Conservation (phyloP, 2,888 invertebrate genomes). For the Polymixis flavicincta region DNA sequence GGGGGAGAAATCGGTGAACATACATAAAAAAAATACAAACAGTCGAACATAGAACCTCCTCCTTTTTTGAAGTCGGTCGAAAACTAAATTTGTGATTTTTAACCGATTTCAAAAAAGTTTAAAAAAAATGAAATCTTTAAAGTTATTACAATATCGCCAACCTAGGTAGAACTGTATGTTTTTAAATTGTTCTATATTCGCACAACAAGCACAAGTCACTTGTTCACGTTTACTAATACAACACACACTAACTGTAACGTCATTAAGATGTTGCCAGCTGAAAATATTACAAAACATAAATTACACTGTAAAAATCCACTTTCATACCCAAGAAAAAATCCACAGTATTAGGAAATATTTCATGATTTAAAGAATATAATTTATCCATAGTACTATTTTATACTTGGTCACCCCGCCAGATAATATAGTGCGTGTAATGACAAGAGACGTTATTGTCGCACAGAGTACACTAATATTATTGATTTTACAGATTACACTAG, state of each 20-base stretch:
- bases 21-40: too few species aligned
- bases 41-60: too few species aligned
- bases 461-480: constrained; percentile 7
- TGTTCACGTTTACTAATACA: constrained; percentile 83
- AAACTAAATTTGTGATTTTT: too few species aligned
- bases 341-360: background rate
- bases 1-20: too few species aligned
- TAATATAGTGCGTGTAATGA: constrained; percentile 14
- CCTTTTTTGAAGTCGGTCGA: too few species aligned
- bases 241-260: constrained; percentile 81
- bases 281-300: constrained; percentile 24
- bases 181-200: constrained; percentile 69
- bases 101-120: too few species aligned
- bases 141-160: constrained; percentile 52
- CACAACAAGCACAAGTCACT: constrained; percentile 81
- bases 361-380: background rate
- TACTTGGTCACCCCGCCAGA: background rate
- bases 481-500: constrained; percentile 6
- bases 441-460: constrained; percentile 7
- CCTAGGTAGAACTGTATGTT: constrained; percentile 51
- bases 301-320: constrained; percentile 23
- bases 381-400: background rate
- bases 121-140: too few species aligned
- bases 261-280: constrained; percentile 66
- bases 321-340: background rate